Evolutionary conservation across 1,140 invertebrate genomes (phyloP), one percentile per base, ranked within the genome.

Genomic region (Caenorhabditis briggsae): DNA sequence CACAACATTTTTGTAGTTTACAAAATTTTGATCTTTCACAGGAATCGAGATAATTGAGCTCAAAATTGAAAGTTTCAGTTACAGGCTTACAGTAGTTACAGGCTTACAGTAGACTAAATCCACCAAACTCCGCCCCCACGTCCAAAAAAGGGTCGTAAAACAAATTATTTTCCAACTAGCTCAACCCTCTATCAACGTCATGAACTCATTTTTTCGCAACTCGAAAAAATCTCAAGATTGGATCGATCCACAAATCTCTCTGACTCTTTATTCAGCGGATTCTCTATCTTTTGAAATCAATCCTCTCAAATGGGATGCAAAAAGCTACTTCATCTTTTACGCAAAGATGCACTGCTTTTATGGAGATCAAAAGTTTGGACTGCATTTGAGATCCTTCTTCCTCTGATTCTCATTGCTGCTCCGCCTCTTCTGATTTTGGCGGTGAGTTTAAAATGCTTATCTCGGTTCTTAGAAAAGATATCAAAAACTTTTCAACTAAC

Each of bases 311-410:
- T 33, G 59, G 23, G 33, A 12, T 70, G 43, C 41, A 70, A 70
- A 16, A 70, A 70, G 41, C 64, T 70, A 5, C 64, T 70, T 43
- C 64, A 70, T 70, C 64, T 70, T 43, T 70, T 70, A 70, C 41
- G 6, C 43, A 70, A 70, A 18, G 64, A 70, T 70, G 33, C 23
- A 20, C n/a, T 70, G 64, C 41, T 70, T 2, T 16, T 70, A 8
- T 20, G 64, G 23, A 43, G 64, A 43, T 70, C 64, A n/a, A 70
- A 46, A 70, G 33, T 70, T 43, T 70, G 64, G 64, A 70, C 64
- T 9, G 41, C 14, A 43, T 70, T 70, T 3, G 64, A 70, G 18
- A n/a, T 70, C 5, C 3, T 46, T 8, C 5, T 70, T 16, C 64
- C 64, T 16, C 33, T 70, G 18, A 12, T 70, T 46, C 41, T 70